Evolutionary conservation across 2,888 invertebrate genomes (phyloP), one percentile per base, ranked within the genome.

Genomic region (Sinohyriopsis cumingii): DNA sequence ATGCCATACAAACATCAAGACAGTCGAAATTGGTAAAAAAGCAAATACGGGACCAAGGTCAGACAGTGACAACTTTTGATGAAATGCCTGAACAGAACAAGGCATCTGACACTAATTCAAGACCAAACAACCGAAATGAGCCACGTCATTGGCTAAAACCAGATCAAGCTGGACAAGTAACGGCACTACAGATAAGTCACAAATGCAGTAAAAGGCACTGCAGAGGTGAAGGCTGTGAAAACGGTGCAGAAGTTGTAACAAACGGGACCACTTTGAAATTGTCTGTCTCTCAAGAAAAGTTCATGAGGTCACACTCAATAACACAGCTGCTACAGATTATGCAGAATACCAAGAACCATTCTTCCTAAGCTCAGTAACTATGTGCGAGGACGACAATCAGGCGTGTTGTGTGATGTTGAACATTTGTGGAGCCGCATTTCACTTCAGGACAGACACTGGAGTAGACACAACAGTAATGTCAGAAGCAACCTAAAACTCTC

Each of bases 321-420:
- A 22, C 2, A 25, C 25, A 22, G 63, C 33, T 15, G 25, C 57
- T 19, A 12, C 20, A 56, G 64, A 54, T 24, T n/a, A 61, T 9
- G 62, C 28, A 28, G 22, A 24, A 33, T 4, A 25, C 12, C 33
- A 53, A 57, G 54, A 45, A 57, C 25, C 59, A 22, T 67, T 63
- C 24, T 63, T 64, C 19, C 56, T 71, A 3, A 67, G 60, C 53
- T 71, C 71, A 15, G 33, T 71, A 5, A n/a, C 33, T 33, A 33
- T 33, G 6, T n/a, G 6, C 6, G 5, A 1, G 5, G 33, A 33
- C 4, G 7, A 33, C 7, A 33, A 33, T 3, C 5, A 33, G 5
- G 6, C 33, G 5, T 33, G 33, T 3, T 5, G 5, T 7, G 6
- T 33, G 33, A 33, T 33, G 5, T 33, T 33, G 33, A 33, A 33